phyloP scores from a whole-genome alignment of 30 jellyfish, hydroid and myxozoan species.

The Hydra vulgaris region DNA sequence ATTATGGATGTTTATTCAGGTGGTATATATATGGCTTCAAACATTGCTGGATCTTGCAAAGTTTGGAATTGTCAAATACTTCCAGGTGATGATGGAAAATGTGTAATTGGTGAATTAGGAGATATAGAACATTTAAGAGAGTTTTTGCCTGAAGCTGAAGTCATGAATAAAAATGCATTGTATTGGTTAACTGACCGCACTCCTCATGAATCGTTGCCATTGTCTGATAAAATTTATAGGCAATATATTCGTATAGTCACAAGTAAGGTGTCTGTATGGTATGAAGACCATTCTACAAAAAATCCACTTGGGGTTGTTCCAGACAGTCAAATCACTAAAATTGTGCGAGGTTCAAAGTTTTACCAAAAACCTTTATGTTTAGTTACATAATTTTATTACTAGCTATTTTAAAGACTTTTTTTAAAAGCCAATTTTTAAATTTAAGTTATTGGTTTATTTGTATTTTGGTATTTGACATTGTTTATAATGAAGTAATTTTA shows the following conservation, averaged over 20 bases:
- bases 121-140: slow-evolving; percentile 54
- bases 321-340: slow-evolving; percentile 41
- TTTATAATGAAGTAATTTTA: no score
- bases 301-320: slow-evolving; percentile 72
- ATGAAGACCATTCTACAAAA: slow-evolving; percentile 64
- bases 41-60: slow-evolving; percentile 40
- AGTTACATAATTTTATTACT: no score
- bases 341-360: slow-evolving; percentile 64
- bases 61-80: slow-evolving; percentile 44
- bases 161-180: slow-evolving; percentile 27
- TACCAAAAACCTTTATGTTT: slow-evolving; percentile 10
- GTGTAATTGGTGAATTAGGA: slow-evolving; percentile 43
- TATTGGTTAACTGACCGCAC: slow-evolving; percentile 77
- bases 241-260: slow-evolving; percentile 61
- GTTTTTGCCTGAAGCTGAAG: slow-evolving; percentile 39
- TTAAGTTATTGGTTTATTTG: no score
- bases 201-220: slow-evolving; percentile 65
- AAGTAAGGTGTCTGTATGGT: slow-evolving; percentile 64
- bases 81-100: slow-evolving; percentile 1
- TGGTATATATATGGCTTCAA: slow-evolving; percentile 79
- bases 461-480: no score
- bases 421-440: no score
- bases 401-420: no score
- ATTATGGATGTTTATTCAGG: not conserved
- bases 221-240: slow-evolving; percentile 28